Evolutionary conservation across 2,113 vertebrate species (phyloP).

Genomic region (Nothocercus nigrocapillus): DNA sequence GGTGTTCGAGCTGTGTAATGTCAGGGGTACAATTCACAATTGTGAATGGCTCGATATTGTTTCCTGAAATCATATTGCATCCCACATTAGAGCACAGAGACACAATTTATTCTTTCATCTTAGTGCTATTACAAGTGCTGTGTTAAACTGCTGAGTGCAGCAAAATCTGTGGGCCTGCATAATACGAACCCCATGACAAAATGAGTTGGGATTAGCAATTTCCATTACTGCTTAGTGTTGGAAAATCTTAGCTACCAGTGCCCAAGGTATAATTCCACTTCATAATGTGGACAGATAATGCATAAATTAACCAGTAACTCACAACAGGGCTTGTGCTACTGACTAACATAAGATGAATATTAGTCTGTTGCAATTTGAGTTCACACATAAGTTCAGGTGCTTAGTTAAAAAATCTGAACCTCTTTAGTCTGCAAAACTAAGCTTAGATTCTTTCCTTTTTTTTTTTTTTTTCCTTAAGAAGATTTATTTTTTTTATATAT

Average conservation of each 20-base stretch:
- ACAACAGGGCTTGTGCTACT: neutral
- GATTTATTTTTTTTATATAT: neutral
- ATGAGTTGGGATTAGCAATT: neutral
- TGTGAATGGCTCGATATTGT: neutral
- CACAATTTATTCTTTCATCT: neutral
- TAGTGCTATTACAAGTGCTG: neutral
- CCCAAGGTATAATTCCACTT: constrained; percentile 8
- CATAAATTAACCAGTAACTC: constrained; percentile 8
- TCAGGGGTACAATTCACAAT: neutral
- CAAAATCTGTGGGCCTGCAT: neutral
- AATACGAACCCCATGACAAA: constrained; percentile 8
- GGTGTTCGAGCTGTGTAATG: neutral
- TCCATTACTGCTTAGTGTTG: constrained; percentile 15
- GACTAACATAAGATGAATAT: neutral
- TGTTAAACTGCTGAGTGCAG: constrained; percentile 3
- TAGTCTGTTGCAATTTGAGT: neutral
- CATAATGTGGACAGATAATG: neutral
- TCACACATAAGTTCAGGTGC: neutral
- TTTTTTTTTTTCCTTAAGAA: neutral
- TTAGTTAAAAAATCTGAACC: neutral
- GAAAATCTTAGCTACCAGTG: constrained; percentile 4
- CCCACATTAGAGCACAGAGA: neutral
- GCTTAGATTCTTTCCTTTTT: neutral
- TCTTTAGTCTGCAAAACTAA: neutral
- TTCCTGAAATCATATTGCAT: neutral